Conservation (phyloP, 2,888 invertebrate genomes). For the Hydraecia micacea region DNA sequence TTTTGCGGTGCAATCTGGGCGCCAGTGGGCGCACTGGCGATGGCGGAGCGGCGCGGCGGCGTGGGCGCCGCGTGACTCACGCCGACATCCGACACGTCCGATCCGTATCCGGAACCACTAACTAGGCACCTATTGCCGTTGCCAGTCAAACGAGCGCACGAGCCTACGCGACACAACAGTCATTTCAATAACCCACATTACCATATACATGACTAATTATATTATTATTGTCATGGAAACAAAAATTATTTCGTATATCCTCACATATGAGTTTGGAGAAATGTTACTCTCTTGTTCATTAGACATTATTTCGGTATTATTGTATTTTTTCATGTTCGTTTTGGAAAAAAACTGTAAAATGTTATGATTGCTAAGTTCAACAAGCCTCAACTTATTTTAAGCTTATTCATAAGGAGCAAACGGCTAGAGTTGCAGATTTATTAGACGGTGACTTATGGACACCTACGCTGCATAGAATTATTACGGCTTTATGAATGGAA, state of each 20-base stretch:
- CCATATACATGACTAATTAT: conserved; percentile 66
- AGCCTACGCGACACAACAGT: conserved; percentile 81
- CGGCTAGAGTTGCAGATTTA: conserved; percentile 71
- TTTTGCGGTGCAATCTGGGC: conserved; percentile 60
- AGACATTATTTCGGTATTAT: neutral
- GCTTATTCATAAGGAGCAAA: conserved; percentile 33
- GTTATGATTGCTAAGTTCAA: conserved; percentile 1
- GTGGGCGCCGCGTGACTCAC: conserved; percentile 88
- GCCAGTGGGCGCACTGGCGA: conserved; percentile 68
- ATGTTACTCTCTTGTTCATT: neutral
- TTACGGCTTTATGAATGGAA: conserved; percentile 82
- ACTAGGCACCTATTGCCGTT: conserved; percentile 84
- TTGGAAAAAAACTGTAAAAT: neutral
- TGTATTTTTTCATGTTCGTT: neutral
- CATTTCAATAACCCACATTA: conserved; percentile 79
- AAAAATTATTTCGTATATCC: conserved; percentile 2
- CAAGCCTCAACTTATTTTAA: conserved; percentile 2
- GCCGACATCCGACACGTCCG: conserved; percentile 91
- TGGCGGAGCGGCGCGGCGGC: conserved; percentile 67
- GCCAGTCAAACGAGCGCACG: conserved; percentile 80
- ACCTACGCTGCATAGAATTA: conserved; percentile 81
- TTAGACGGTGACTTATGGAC: conserved; percentile 78
- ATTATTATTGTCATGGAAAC: conserved; percentile 24
- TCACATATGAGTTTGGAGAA: neutral
- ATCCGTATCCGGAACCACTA: conserved; percentile 90